Conservation (phyloP, 1,140 invertebrate genomes). For the Drosophila insularis region DNA sequence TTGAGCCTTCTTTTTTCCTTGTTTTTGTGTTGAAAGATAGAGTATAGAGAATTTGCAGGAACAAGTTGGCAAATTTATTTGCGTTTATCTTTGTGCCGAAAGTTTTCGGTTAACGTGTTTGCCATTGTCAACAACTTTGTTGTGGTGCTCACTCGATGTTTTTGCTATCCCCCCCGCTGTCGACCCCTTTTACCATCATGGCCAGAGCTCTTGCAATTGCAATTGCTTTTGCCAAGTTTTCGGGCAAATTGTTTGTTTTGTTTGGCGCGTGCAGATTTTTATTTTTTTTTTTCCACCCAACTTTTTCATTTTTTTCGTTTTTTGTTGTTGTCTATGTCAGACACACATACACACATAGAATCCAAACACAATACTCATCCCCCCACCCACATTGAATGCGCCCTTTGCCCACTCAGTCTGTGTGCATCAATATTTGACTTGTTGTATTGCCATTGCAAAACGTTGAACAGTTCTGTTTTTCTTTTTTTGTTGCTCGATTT, state of each 20-base stretch:
- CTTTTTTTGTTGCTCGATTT: slow-evolving; percentile 24
- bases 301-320: slow-evolving; percentile 16
- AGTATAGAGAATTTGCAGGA: slow-evolving; percentile 34
- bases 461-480: slow-evolving; percentile 28
- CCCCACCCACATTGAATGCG: neutral
- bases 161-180: neutral
- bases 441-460: slow-evolving; percentile 60
- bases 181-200: neutral
- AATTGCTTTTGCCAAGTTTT: slow-evolving; percentile 79
- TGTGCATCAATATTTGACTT: slow-evolving; percentile 73
- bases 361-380: slow-evolving; percentile 1
- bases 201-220: slow-evolving; percentile 58
- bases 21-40: slow-evolving; percentile 20
- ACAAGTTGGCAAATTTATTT: slow-evolving; percentile 77
- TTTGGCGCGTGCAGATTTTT: slow-evolving; percentile 74
- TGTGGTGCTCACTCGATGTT: slow-evolving; percentile 60
- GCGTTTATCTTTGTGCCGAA: slow-evolving; percentile 77
- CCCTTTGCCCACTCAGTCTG: slow-evolving; percentile 6
- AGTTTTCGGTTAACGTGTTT: slow-evolving; percentile 80
- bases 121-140: slow-evolving; percentile 80
- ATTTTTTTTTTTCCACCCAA: slow-evolving; percentile 5
- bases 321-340: slow-evolving; percentile 34
- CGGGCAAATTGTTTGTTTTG: slow-evolving; percentile 76
- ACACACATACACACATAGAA: slow-evolving; percentile 26
- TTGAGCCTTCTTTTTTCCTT: slow-evolving; percentile 3